Evolutionary conservation across 1,140 invertebrate species (phyloP), one percentile per base, ranked within the genome.

Genomic region (Drepana arcuata): DNA sequence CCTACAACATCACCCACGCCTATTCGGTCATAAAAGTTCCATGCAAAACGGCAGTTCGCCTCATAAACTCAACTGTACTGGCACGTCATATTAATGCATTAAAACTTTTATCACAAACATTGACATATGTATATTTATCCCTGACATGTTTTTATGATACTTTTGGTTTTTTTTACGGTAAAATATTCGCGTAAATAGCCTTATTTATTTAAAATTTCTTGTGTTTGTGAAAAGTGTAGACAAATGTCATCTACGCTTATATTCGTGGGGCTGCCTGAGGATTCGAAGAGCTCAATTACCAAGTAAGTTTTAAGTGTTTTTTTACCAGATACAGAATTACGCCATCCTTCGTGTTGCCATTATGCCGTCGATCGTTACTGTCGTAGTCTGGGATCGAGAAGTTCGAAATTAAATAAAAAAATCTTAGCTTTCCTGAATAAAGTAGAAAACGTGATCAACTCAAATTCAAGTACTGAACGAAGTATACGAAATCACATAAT

Each of bases 191-290:
- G 32, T 41, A 41, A 26, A 52, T 38, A 10, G n/a, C 15, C 25
- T 32, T 34, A 45, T 37, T 33, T 16, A 1, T 14, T 15, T 40
- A 28, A 31, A 23, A 2, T n/a, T 23, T 31, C 30, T 26, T 26
- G 31, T 60, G 49, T 56, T 39, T 36, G 41, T 57, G 40, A 43
- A 27, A 32, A 35, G 31, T 41, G 45, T 41, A 31, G 47, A 26
- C 47, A 35, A 58, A 80, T 80, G 75, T 71, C 75, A 30, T 80
- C 75, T 31, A 77, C 75, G 13, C 34, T 75, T 2, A 71, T 77
- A 26, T 80, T 67, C 16, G 72, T 75, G 23, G 75, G 75, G 14
- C 41, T 77, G 40, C 72, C 63, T 38, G 71, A 80, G 43, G 58
- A 77, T 47, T 71, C 63, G n/a, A 75, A 59, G 41, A 72, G 75